Conservation (phyloP, 2,113 vertebrate genomes). For the Phoenicopterus ruber region DNA sequence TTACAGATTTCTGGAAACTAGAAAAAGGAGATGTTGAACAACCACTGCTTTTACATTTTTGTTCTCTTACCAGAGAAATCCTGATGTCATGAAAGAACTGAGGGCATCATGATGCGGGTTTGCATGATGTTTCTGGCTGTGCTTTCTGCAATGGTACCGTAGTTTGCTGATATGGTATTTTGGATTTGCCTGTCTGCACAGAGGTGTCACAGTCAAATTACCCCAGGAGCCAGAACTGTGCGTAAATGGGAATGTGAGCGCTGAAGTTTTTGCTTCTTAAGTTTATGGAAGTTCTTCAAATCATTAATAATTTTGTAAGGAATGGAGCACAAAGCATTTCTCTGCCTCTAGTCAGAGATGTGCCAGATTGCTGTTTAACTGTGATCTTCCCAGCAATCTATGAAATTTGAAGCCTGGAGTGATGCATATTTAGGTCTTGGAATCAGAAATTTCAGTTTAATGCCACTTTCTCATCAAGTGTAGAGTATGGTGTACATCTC, state of each 20-base stretch:
- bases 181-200: background rate
- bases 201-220: background rate
- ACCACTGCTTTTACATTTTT: background rate
- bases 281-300: constrained; percentile 6
- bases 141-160: background rate
- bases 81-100: background rate
- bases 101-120: background rate
- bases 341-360: background rate
- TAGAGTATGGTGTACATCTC: constrained; percentile 69
- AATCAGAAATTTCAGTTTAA: constrained; percentile 73
- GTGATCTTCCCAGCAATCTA: constrained; percentile 35
- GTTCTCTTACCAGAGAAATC: background rate
- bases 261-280: background rate
- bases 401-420: constrained; percentile 54
- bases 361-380: constrained; percentile 50
- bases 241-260: background rate
- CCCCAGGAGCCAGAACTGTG: background rate
- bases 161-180: background rate
- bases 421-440: constrained; percentile 72
- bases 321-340: constrained; percentile 5
- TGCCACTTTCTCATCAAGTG: constrained; percentile 73
- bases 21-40: background rate
- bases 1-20: background rate
- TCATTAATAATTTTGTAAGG: constrained; percentile 35
- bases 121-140: background rate